These are phyloP conservation scores for Tineola bisselliella DNA, from an alignment of 2,888 invertebrate species.

Conservation along the genomic window DNA sequence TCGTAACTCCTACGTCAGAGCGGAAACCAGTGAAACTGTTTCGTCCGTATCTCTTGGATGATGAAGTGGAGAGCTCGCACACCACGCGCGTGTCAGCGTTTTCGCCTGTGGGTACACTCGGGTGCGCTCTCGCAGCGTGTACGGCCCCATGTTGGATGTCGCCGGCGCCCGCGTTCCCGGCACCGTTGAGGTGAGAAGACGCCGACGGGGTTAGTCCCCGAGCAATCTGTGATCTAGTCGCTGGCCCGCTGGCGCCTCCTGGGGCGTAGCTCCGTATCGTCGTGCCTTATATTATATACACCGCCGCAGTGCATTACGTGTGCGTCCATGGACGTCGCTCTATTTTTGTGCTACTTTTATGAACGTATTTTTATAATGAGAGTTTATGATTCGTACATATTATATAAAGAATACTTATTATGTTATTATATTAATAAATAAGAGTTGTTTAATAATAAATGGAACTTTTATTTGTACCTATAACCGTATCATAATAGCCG, in stretches of 20 bases:
- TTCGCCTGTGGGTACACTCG: slow-evolving; percentile 55
- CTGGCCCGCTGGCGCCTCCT: slow-evolving; percentile 60
- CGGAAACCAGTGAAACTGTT: slow-evolving; percentile 78
- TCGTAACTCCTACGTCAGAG: slow-evolving; percentile 38
- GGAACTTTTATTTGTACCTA: slow-evolving; percentile 32
- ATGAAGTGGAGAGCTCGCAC: slow-evolving; percentile 50
- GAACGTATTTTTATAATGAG: slow-evolving; percentile 65
- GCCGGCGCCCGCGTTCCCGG: slow-evolving; percentile 68
- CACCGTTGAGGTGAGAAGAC: slow-evolving; percentile 56
- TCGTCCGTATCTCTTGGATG: slow-evolving; percentile 78
- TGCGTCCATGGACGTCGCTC: slow-evolving; percentile 51
- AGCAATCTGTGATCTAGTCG: slow-evolving; percentile 63
- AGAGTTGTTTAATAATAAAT: slow-evolving; percentile 41
- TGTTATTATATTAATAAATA: slow-evolving; percentile 53
- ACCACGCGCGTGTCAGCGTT: slow-evolving; percentile 56
- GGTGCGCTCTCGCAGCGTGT: slow-evolving; percentile 46
- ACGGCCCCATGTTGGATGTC: slow-evolving; percentile 72
- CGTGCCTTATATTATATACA: slow-evolving; percentile 27
- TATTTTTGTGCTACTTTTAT: slow-evolving; percentile 61
- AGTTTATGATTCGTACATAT: slow-evolving; percentile 58
- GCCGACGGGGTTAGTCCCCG: slow-evolving; percentile 49
- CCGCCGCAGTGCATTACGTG: slow-evolving; percentile 64
- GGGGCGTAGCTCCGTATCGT: slow-evolving; percentile 60
- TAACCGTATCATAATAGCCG: slow-evolving; percentile 11
- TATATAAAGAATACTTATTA: slow-evolving; percentile 42